Evolutionary conservation across 2,888 invertebrate genomes (phyloP).

Genomic region (Chorisops tibialis): DNA sequence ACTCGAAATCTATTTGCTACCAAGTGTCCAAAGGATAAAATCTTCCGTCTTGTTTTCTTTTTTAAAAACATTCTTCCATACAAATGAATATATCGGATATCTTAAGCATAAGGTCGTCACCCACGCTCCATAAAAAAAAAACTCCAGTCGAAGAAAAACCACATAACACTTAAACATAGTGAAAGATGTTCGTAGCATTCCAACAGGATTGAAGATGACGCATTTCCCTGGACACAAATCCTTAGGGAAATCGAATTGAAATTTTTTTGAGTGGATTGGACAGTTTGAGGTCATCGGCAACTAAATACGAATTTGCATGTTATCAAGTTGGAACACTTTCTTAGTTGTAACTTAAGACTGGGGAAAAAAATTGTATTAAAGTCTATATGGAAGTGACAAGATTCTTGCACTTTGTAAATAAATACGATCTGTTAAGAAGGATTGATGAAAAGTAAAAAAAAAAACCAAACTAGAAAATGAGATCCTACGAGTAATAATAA

Average conservation of each 20-base stretch:
- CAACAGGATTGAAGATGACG: slow-evolving; percentile 14
- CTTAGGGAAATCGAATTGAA: slow-evolving; percentile 37
- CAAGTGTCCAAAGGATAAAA: slow-evolving; percentile 17
- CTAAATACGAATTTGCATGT: slow-evolving; percentile 37
- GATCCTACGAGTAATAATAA: no score
- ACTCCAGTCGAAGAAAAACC: neutral
- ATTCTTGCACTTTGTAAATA: no score
- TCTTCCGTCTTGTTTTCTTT: neutral
- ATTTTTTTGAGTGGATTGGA: slow-evolving; percentile 37
- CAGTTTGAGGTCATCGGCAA: slow-evolving; percentile 37
- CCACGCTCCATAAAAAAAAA: no score
- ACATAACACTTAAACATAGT: slow-evolving; percentile 8
- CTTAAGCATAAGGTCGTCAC: no score
- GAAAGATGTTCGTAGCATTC: slow-evolving; percentile 4
- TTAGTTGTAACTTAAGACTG: no score
- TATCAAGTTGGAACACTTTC: slow-evolving; percentile 18
- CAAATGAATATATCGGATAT: no score
- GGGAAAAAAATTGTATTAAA: no score
- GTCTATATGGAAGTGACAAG: no score
- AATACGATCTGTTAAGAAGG: no score
- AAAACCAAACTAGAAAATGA: no score
- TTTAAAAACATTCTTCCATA: no score
- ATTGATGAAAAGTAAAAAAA: no score
- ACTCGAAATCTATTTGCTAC: slow-evolving; percentile 22
- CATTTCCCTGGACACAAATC: slow-evolving; percentile 32